Percentiles rank a stretch among this genome's conserved stretches.
Conservation (phyloP, 92 coral and sea anemone species). For the Montipora capitata region DNA sequence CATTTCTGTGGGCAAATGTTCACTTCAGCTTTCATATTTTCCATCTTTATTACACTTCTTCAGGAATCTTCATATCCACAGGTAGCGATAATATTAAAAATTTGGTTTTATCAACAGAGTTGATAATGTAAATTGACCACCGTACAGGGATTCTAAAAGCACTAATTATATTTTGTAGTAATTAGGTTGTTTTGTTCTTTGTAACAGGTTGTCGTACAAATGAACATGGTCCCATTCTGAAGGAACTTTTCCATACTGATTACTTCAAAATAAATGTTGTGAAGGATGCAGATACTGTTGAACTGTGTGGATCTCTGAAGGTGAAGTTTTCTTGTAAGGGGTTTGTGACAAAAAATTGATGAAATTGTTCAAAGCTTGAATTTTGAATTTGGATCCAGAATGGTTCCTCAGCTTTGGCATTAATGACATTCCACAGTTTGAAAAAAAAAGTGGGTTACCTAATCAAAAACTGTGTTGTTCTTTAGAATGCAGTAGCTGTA, state of each 20-base stretch:
- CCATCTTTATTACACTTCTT: no score
- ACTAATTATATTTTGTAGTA: not conserved
- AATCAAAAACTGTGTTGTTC: not conserved
- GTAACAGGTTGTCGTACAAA: slow-evolving; percentile 86
- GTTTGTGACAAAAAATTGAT: no score
- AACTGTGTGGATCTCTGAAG: slow-evolving; percentile 98
- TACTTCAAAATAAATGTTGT: slow-evolving; percentile 96
- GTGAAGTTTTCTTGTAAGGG: slow-evolving; percentile 35
- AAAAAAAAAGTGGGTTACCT: no score
- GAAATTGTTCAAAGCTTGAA: no score
- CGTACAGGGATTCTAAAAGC: not conserved
- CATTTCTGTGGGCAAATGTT: no score
- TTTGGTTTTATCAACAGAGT: no score
- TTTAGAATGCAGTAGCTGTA: slow-evolving; percentile 99
- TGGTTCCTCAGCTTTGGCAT: no score
- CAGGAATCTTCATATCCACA: no score
- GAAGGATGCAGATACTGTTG: slow-evolving; percentile 96
- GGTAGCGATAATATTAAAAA: no score
- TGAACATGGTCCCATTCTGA: slow-evolving; percentile 91
- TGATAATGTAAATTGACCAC: no score
- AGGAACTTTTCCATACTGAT: slow-evolving; percentile 91
- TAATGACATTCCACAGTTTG: no score
- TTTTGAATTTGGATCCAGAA: no score
- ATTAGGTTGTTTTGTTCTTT: not conserved
- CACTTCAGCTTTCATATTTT: not conserved